Evolutionary conservation across 2,113 vertebrate species (phyloP).

Genomic region (Dromaius novaehollandiae): DNA sequence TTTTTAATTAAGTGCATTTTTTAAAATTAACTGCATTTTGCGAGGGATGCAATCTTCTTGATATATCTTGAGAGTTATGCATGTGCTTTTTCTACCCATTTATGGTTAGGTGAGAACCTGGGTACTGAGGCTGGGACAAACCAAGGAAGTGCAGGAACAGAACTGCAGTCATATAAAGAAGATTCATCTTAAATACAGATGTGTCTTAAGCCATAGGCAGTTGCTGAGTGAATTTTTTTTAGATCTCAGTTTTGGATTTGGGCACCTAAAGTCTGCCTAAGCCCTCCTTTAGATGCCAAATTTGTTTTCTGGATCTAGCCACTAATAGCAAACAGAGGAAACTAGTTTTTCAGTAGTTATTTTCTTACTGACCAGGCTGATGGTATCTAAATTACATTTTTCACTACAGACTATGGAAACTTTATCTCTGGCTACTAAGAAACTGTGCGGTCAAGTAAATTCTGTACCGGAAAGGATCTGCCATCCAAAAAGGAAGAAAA

Average conservation of each 20-base stretch:
- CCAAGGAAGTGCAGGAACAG: not conserved
- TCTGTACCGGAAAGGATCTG: not conserved
- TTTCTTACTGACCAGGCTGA: not conserved
- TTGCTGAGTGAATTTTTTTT: not conserved
- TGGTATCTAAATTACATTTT: not conserved
- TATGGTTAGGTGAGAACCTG: not conserved
- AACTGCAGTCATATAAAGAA: not conserved
- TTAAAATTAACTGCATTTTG: not conserved
- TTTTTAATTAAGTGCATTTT: not conserved
- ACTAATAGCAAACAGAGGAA: not conserved
- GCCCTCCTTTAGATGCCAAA: not conserved
- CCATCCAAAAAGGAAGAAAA: not conserved
- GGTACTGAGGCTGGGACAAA: not conserved
- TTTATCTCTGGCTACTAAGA: not conserved
- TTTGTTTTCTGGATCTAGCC: not conserved
- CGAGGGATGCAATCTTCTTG: not conserved
- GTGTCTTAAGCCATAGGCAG: not conserved
- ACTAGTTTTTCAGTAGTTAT: not conserved
- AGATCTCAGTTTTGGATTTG: not conserved
- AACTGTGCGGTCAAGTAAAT: not conserved
- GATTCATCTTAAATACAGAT: not conserved
- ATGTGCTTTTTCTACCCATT: not conserved
- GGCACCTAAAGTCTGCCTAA: not conserved
- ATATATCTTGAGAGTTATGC: not conserved
- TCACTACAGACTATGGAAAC: not conserved